These are phyloP conservation scores for Chaunax sp. DNA, from an alignment of 2,797 vertebrate genomes.

Conservation along the genomic window DNA sequence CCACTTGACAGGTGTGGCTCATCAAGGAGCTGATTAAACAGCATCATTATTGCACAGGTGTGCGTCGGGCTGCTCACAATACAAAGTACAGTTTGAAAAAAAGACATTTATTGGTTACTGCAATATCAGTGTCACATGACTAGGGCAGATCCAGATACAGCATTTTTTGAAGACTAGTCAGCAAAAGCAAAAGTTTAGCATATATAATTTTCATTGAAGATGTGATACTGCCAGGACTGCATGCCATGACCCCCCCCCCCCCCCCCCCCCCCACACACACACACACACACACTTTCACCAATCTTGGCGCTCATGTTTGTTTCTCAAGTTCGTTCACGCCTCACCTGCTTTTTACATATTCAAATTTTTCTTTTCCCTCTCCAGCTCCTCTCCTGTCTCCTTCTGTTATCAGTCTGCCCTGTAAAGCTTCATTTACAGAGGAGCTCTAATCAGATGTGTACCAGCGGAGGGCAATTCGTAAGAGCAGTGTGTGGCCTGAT, in stretches of 20 bases:
- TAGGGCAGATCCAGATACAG: no score
- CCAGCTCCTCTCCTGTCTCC: constrained; percentile 41
- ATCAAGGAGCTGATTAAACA: no score
- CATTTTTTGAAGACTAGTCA: no score
- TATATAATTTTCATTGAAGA: not conserved
- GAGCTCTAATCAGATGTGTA: constrained; percentile 77
- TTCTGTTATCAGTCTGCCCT: constrained; percentile 66
- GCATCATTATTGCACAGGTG: no score
- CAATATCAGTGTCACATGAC: no score
- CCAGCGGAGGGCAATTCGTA: constrained; percentile 70
- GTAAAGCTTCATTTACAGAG: constrained; percentile 75
- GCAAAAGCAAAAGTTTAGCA: no score
- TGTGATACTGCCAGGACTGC: not conserved
- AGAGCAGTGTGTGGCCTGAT: constrained; percentile 73
- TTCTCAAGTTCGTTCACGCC: constrained; percentile 20
- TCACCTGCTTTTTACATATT: constrained; percentile 61
- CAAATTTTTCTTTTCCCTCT: constrained; percentile 49
- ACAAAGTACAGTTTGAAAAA: no score
- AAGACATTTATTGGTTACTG: no score
- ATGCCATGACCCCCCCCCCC: not conserved
- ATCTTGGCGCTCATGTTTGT: constrained; percentile 28
- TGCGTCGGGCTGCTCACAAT: no score
- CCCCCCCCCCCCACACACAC: not conserved
- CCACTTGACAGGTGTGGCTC: no score
- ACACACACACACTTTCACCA: not conserved